Base-by-base conservation (phyloP, 2,888 invertebrate species). In the Actias luna region DNA sequence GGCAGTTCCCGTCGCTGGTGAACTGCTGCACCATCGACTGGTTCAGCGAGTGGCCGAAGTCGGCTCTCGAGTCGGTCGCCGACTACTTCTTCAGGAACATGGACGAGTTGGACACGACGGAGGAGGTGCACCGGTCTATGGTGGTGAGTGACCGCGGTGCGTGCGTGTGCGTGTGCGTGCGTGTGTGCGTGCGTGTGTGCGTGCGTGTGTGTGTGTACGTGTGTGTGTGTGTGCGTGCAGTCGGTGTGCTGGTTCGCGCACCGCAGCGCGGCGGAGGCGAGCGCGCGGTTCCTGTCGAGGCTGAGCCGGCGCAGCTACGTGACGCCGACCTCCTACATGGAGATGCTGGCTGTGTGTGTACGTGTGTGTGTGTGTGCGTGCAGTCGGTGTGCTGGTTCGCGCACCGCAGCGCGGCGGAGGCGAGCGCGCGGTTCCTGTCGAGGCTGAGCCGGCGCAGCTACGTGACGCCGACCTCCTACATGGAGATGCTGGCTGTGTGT, bases 1-100 rank as follows among this genome's bases (percentile, higher is more conserved):
- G 98, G 0, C 96, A 98, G 82, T 98, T 98, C 88, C 98, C 98
- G 0, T 97, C 98, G 0, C 87, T 98, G 42, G 97, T 98, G 36
- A 98, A 97, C 88, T 98, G 98, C 80, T 98, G 98, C 83, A 98
- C 98, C 2, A 98, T 98, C 71, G 98, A 98, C 86, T 98, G 98
- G 98, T 98, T 97, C 87, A 96, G 96, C 86, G 95, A 96, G 62
- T 98, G 98, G 98, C 97, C 98, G 0, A 95, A 96, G 74, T 94
- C 96, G 0, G 98, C 98, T 0, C 89, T 98, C 31, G 95, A 96
- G 93, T 97, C 97, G 74, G 96, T 96, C n/a, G 96, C 96, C 0
- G 85, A 89, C 55, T 95, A 96, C 80, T 97, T 96, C 79, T 93
- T 97, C 72, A 78, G 89, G 39, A 93, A 94, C 66, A 95, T 97